Evolutionary conservation across 2,797 vertebrate species (phyloP).

Genomic region (Girardinus metallicus): DNA sequence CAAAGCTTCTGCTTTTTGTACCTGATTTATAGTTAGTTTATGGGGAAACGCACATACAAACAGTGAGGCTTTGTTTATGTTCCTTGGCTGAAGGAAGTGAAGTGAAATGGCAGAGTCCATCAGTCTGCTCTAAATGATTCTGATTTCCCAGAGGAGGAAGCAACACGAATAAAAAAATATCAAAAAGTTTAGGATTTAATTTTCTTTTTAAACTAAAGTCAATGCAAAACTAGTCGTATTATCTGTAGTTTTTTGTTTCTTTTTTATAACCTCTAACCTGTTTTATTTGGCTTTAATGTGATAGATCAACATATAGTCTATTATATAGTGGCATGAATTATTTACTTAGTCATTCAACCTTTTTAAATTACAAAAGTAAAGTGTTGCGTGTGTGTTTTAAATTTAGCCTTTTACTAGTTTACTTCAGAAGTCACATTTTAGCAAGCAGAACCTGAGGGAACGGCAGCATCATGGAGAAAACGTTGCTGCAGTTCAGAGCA

Average conservation of each 20-base stretch:
- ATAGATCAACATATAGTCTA: not conserved
- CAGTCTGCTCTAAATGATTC: conserved; percentile 43
- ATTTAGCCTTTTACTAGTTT: not conserved
- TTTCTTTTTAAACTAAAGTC: not conserved
- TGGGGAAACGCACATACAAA: conserved; percentile 58
- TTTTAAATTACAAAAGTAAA: not conserved
- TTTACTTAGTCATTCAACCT: not conserved
- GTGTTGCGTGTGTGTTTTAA: not conserved
- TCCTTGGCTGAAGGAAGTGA: conserved; percentile 56
- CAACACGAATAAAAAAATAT: not conserved
- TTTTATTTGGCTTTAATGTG: not conserved
- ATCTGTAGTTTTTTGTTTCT: not conserved
- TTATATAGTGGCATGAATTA: not conserved
- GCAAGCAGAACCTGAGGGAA: not conserved
- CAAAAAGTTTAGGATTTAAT: not conserved
- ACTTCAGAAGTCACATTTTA: not conserved
- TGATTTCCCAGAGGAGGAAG: conserved; percentile 24
- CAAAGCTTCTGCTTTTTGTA: conserved; percentile 65
- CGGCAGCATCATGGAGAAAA: not conserved
- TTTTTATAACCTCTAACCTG: not conserved
- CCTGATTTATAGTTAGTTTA: conserved; percentile 42
- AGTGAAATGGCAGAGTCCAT: conserved; percentile 51
- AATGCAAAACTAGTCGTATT: not conserved
- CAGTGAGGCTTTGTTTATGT: conserved; percentile 44
- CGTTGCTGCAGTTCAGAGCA: not conserved